Conservation (phyloP, 2,797 vertebrate species). For the Cryptoblepharus egeriae region DNA sequence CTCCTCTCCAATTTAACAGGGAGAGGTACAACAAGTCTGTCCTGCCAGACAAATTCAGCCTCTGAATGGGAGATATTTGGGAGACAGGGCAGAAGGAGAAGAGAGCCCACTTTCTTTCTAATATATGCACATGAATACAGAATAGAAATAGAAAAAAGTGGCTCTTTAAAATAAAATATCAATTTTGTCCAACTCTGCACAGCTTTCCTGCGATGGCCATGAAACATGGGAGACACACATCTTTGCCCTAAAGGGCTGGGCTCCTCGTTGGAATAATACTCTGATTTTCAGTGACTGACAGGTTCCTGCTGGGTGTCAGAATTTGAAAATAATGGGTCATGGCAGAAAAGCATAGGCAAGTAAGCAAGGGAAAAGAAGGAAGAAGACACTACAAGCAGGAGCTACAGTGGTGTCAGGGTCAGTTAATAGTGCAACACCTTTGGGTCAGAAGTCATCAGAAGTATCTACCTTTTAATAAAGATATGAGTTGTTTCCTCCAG, state of each 20-base stretch:
- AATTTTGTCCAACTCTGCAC: not conserved
- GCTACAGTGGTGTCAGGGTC: not conserved
- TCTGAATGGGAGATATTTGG: not conserved
- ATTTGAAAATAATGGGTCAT: not conserved
- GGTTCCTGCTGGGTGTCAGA: not conserved
- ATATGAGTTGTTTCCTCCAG: too few species aligned
- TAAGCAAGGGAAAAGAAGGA: not conserved
- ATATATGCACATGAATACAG: not conserved
- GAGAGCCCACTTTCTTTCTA: not conserved
- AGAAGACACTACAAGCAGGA: too few species aligned
- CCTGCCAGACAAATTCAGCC: not conserved
- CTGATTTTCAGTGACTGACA: not conserved
- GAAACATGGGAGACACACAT: not conserved
- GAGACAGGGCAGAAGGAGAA: not conserved
- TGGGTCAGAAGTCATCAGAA: too few species aligned
- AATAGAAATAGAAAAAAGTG: not conserved
- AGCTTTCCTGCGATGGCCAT: not conserved
- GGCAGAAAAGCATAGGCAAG: not conserved
- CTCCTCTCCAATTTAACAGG: not conserved
- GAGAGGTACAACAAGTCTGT: not conserved
- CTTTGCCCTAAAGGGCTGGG: not conserved
- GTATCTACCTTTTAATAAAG: not conserved
- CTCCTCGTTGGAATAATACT: not conserved
- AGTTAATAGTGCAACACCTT: not conserved
- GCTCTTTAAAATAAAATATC: not conserved